A percentile compares a stretch with the other conserved stretches of the same genome.
Evolutionary conservation across 2,797 vertebrate species (phyloP).

Genomic region (Phataginus tetradactyla): DNA sequence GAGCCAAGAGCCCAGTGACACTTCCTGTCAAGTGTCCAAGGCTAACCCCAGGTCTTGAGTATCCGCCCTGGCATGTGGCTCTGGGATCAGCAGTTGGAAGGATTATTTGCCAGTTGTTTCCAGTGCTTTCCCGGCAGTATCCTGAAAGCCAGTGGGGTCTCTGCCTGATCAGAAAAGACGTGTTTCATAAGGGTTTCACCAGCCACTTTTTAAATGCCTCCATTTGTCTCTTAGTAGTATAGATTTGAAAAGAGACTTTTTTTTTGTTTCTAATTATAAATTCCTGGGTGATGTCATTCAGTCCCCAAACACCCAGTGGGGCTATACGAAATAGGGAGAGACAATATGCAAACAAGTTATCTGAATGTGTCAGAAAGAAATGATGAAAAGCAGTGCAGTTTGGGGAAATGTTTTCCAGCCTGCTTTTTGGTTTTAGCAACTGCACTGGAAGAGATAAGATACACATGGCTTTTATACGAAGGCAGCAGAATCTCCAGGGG

Average conservation of each 20-base stretch:
- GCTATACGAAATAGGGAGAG: not conserved
- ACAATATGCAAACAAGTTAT: slow-evolving; percentile 29
- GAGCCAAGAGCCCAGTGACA: not conserved
- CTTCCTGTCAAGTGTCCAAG: not conserved
- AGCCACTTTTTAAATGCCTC: not conserved
- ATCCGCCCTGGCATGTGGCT: not conserved
- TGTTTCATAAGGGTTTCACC: not conserved
- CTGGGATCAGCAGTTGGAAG: not conserved
- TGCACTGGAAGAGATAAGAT: slow-evolving; percentile 48
- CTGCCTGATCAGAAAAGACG: not conserved
- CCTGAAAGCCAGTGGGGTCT: not conserved
- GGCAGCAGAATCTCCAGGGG: not conserved
- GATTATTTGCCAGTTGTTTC: not conserved
- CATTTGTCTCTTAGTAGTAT: not conserved
- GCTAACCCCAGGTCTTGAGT: not conserved
- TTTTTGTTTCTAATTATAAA: slow-evolving; percentile 65
- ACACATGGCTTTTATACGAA: slow-evolving; percentile 30
- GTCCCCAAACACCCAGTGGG: not conserved
- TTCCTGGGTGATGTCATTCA: slow-evolving; percentile 56
- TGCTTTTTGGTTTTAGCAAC: slow-evolving; percentile 61
- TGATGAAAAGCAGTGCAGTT: slow-evolving; percentile 37
- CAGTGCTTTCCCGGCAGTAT: not conserved
- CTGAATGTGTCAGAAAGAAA: slow-evolving; percentile 68
- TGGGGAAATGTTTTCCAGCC: slow-evolving; percentile 23
- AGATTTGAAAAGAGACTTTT: slow-evolving; percentile 32